These are phyloP conservation scores for Gulo gulo DNA, from an alignment of 2,113 vertebrate species.

Conservation along the genomic window DNA sequence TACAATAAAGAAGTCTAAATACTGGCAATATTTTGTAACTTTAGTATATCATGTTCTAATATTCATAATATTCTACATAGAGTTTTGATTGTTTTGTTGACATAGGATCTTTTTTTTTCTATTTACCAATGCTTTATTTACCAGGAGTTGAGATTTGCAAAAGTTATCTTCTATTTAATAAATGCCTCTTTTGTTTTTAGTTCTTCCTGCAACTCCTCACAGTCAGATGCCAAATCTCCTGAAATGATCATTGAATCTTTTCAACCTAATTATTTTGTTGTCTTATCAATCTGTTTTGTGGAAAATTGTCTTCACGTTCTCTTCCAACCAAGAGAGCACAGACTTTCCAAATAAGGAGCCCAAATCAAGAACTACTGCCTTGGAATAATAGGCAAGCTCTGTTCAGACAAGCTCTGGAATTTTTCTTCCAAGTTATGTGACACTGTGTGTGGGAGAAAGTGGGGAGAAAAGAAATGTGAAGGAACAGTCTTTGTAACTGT, in stretches of 20 bases:
- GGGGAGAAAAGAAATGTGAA: neutral
- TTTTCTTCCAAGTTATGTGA: neutral
- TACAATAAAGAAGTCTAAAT: neutral
- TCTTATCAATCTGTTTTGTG: neutral
- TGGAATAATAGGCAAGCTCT: neutral
- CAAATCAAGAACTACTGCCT: neutral
- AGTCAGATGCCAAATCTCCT: neutral
- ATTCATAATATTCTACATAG: neutral
- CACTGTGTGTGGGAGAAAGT: neutral
- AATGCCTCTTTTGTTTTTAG: neutral
- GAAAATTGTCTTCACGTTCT: neutral
- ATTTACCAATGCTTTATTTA: neutral
- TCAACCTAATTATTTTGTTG: neutral
- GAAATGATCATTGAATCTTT: neutral
- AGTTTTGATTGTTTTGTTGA: neutral
- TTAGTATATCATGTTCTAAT: neutral
- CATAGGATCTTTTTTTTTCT: neutral
- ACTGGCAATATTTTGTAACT: neutral
- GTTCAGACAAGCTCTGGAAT: neutral
- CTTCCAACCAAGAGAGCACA: neutral
- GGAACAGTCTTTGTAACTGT: neutral
- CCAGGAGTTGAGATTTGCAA: neutral
- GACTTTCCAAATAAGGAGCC: neutral
- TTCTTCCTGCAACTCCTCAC: neutral
- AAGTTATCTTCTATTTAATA: neutral